A percentile compares a stretch with the other conserved stretches of the same genome.
Conservation (phyloP, 2,888 invertebrate species). For the Diaprepes abbreviatus region DNA sequence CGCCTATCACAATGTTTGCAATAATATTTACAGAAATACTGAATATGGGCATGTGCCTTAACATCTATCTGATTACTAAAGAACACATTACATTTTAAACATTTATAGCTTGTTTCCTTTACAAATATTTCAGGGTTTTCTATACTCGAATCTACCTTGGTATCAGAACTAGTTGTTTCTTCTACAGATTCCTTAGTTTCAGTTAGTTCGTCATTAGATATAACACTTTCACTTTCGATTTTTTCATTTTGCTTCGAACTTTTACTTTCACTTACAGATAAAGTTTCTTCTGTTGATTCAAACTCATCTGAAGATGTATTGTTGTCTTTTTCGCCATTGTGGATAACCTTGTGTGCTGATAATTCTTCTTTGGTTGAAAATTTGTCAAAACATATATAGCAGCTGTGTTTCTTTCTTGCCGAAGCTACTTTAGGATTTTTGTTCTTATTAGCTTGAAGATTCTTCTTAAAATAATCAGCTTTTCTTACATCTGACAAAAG, state of each 20-base stretch:
- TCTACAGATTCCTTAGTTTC: not conserved
- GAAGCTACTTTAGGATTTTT: not conserved
- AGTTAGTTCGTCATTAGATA: not conserved
- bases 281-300: not conserved
- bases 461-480: not conserved
- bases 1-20: constrained; percentile 52
- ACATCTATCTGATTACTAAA: constrained; percentile 51
- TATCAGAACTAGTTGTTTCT: not conserved
- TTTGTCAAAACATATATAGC: constrained; percentile 51
- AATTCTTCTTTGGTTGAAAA: constrained; percentile 44
- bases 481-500: constrained; percentile 29
- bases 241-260: not conserved
- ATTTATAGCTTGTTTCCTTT: constrained; percentile 50
- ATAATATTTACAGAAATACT: constrained; percentile 52
- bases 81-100: constrained; percentile 51
- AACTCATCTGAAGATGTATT: constrained; percentile 20
- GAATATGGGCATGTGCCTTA: constrained; percentile 44
- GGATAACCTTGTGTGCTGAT: constrained; percentile 42
- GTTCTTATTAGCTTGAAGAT: constrained; percentile 29
- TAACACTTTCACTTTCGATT: not conserved
- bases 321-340: constrained; percentile 40
- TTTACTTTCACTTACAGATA: not conserved
- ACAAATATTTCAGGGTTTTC: not conserved
- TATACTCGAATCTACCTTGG: not conserved
- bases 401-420: constrained; percentile 48